phyloP scores from a whole-genome alignment of 1,140 invertebrate species.

The Drosophila novamexicana region DNA sequence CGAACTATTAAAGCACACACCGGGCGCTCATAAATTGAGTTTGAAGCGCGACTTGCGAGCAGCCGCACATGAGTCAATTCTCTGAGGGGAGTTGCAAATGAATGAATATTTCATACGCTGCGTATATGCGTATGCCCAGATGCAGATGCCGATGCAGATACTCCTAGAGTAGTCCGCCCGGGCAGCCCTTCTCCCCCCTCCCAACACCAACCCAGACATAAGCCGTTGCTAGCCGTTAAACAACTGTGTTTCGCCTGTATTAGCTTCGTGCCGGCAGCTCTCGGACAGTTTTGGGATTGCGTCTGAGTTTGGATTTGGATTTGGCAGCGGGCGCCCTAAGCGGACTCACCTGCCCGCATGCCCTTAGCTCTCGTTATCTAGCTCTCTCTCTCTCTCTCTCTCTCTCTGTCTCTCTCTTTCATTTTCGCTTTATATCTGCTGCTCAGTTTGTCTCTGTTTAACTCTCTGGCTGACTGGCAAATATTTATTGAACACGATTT shows the following conservation, averaged over 20 bases:
- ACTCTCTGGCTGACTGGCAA: slow-evolving; percentile 70
- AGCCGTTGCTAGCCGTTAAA: slow-evolving; percentile 52
- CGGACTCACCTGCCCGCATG: slow-evolving; percentile 63
- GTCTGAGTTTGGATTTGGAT: slow-evolving; percentile 35
- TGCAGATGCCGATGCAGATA: slow-evolving; percentile 67
- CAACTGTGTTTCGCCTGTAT: slow-evolving; percentile 41
- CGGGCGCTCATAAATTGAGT: slow-evolving; percentile 79
- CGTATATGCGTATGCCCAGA: slow-evolving; percentile 56
- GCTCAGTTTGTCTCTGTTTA: slow-evolving; percentile 51
- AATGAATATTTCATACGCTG: slow-evolving; percentile 79
- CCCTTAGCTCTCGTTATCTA: slow-evolving; percentile 6
- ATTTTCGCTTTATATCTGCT: slow-evolving; percentile 3
- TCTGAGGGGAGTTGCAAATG: slow-evolving; percentile 73
- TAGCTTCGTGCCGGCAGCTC: slow-evolving; percentile 23
- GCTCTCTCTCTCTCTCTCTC: slow-evolving; percentile 8
- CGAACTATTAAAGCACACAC: slow-evolving; percentile 82
- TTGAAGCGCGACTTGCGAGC: slow-evolving; percentile 39
- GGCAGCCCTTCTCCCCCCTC: not conserved
- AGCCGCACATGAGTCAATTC: slow-evolving; percentile 71
- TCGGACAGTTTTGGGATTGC: slow-evolving; percentile 17
- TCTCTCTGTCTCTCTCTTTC: not conserved
- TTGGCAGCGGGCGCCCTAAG: slow-evolving; percentile 17
- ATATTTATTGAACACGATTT: slow-evolving; percentile 84
- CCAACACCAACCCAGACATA: slow-evolving; percentile 7
- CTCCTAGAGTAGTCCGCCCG: not conserved